Conservation (phyloP, 2,113 vertebrate genomes). For the Ciconia maguari region DNA sequence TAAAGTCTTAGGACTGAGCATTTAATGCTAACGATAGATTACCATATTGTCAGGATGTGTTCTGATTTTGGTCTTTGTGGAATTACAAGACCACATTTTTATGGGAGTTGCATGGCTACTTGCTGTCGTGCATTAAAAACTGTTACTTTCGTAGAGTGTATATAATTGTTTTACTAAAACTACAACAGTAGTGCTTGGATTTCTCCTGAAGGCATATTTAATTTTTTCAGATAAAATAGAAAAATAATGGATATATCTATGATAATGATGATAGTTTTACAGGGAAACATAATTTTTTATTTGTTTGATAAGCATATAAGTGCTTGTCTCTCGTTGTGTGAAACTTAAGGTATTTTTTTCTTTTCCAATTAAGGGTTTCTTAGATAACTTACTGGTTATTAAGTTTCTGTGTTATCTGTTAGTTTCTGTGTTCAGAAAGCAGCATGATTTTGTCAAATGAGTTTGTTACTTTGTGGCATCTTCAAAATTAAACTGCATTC, state of each 20-base stretch:
- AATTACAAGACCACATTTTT: background rate
- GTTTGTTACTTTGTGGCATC: conserved; percentile 4
- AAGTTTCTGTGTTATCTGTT: background rate
- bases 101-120: background rate
- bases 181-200: background rate
- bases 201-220: background rate
- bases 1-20: conserved; percentile 69
- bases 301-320: background rate
- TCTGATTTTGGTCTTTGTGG: conserved; percentile 36
- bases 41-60: conserved; percentile 29
- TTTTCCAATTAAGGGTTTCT: background rate
- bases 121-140: background rate
- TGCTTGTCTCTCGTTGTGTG: background rate
- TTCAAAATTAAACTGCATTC: conserved; percentile 18
- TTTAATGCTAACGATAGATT: conserved; percentile 58
- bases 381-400: background rate
- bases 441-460: conserved; percentile 27
- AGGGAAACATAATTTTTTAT: background rate
- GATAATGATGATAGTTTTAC: background rate
- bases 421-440: background rate
- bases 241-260: background rate
- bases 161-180: background rate
- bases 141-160: background rate
- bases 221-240: background rate
- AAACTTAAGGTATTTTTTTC: background rate